phyloP scores from a whole-genome alignment of 2,797 vertebrate species.

The Acanthornis magna region DNA sequence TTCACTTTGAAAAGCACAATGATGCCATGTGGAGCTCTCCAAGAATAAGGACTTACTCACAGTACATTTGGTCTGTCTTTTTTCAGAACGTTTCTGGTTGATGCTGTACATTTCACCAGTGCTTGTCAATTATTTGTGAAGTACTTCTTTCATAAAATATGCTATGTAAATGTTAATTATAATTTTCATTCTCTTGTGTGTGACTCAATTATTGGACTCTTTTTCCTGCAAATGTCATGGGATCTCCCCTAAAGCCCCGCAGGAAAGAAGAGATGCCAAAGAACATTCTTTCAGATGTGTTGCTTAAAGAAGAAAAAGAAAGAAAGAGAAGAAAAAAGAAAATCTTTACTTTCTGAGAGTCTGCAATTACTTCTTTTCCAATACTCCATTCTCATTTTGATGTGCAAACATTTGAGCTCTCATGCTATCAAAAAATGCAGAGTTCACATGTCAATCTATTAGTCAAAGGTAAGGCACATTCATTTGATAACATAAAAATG shows the following conservation, averaged over 20 bases:
- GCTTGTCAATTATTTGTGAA: neutral
- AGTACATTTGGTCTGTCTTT: neutral
- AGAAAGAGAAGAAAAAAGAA: neutral
- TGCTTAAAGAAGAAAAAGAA: neutral
- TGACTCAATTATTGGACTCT: constrained; percentile 29
- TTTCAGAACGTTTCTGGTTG: neutral
- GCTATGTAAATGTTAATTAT: neutral
- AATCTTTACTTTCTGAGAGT: neutral
- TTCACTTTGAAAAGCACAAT: neutral
- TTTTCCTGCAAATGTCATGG: neutral
- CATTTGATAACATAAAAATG: neutral
- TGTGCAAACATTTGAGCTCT: neutral
- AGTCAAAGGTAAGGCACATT: neutral
- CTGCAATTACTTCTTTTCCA: neutral
- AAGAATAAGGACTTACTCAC: neutral
- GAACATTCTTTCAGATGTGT: constrained; percentile 10
- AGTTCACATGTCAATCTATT: neutral
- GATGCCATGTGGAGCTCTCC: neutral
- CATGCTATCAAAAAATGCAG: neutral
- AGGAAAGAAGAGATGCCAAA: constrained; percentile 38
- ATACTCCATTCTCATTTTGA: neutral
- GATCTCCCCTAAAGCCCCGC: constrained; percentile 11
- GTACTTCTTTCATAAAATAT: neutral
- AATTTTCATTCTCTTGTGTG: neutral
- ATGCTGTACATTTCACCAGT: neutral